Conservation (phyloP, 1,140 invertebrate species). For the Tetraneura akinire region DNA sequence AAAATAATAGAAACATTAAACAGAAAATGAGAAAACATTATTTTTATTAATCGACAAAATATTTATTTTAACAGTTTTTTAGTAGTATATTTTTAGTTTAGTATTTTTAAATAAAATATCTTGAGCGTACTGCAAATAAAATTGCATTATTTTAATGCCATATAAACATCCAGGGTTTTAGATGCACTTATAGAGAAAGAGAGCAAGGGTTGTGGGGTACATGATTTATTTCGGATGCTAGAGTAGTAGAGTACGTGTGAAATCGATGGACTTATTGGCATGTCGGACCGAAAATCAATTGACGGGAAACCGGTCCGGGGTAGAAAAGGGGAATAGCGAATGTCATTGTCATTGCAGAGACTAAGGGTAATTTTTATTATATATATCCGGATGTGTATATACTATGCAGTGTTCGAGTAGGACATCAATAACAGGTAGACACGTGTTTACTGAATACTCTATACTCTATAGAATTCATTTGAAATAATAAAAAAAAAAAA, state of each 20-base stretch:
- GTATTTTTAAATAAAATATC: not conserved
- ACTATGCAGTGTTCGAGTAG: constrained; percentile 20
- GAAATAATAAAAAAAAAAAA: not conserved
- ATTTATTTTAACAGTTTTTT: no score
- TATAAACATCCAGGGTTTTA: constrained; percentile 30
- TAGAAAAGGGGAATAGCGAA: constrained; percentile 17
- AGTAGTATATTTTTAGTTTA: not conserved
- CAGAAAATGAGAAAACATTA: no score
- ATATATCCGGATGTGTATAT: not conserved
- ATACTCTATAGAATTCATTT: not conserved
- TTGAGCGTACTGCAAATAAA: not conserved
- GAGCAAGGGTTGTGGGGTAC: constrained; percentile 9
- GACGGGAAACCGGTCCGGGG: constrained; percentile 37
- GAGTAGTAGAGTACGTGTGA: constrained; percentile 49
- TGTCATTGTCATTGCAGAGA: constrained; percentile 29
- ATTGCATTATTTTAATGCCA: not conserved
- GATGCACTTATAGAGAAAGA: constrained; percentile 13
- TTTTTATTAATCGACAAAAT: no score
- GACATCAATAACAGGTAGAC: constrained; percentile 42
- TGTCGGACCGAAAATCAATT: constrained; percentile 46
- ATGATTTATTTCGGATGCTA: constrained; percentile 49
- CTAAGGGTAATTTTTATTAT: constrained; percentile 19
- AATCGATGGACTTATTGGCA: constrained; percentile 50
- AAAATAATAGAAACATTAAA: no score
- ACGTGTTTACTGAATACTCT: constrained; percentile 2